Evolutionary conservation across 2,888 invertebrate genomes (phyloP), one percentile per base, ranked within the genome.

Genomic region (Noctua janthe): DNA sequence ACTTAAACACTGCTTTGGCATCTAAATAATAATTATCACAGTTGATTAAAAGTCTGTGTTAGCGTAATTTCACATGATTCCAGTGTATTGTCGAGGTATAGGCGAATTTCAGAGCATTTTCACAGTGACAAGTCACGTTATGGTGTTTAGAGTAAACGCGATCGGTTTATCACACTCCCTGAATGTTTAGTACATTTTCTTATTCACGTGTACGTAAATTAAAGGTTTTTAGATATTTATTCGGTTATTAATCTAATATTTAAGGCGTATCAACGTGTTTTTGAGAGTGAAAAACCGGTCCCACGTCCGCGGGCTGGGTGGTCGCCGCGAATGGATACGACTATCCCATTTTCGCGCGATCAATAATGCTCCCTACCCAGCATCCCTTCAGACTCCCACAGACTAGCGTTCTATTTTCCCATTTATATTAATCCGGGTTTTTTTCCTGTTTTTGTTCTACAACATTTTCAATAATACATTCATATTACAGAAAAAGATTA

Each of bases 311-410:
- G 95, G 95, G 93, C 96, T 93, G 94, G 94, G 94, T 95, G 95
- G 92, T 94, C 95, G 95, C 95, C 96, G 96, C 96, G 96, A 96
- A 94, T 96, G 96, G 93, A 94, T 94, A 95, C 95, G 94, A 94
- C 96, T 95, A 96, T 96, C 96, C 97, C 96, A 95, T 95, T 96
- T 95, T 95, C 95, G 93, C 96, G 92, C 96, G 97, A 97, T 97
- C 97, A 97, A 97, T 97, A 97, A 97, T 96, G 97, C 97, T 97
- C 96, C 96, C 96, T 95, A 94, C 95, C 96, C 97, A 97, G 97
- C 97, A 96, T 97, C 97, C 96, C 96, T 95, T 94, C 94, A 92
- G 89, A 93, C 95, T 94, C 93, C 92, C 94, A 95, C 94, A 94
- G 93, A 93, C 91, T 91, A 92, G 84, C 88, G 86, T 86, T 87